These are phyloP conservation scores for Sminthopsis crassicaudata DNA, from an alignment of 2,113 vertebrate genomes.

Conservation along the genomic window DNA sequence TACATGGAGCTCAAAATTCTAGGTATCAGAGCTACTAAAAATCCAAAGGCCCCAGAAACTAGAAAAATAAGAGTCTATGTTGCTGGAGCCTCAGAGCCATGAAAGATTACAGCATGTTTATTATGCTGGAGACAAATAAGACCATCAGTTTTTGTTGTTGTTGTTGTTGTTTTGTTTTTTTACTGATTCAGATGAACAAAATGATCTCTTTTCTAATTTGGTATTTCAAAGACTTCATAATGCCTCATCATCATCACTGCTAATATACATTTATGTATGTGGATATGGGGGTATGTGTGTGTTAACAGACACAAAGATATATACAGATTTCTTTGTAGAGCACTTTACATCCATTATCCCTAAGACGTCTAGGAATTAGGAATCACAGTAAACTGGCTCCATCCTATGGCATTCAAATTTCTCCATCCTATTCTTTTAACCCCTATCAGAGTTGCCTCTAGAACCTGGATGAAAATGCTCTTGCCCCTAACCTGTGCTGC, in stretches of 20 bases:
- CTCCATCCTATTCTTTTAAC: neutral
- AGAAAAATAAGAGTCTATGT: neutral
- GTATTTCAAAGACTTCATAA: too few species aligned
- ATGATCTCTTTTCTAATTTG: neutral
- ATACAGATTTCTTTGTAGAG: too few species aligned
- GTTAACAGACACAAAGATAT: too few species aligned
- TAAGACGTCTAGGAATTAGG: neutral
- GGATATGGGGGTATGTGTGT: too few species aligned
- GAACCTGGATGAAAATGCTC: neutral
- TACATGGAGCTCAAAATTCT: neutral
- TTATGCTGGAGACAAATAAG: neutral
- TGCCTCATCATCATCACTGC: too few species aligned
- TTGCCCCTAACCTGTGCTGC: neutral
- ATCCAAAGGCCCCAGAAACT: neutral
- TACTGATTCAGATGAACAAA: neutral
- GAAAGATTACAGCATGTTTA: neutral
- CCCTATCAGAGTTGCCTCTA: neutral
- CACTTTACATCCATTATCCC: too few species aligned
- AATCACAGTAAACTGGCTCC: neutral
- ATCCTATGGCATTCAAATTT: neutral
- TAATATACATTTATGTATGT: too few species aligned
- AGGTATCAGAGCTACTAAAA: neutral
- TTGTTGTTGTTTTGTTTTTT: too few species aligned
- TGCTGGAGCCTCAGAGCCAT: neutral
- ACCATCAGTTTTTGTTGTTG: neutral